A percentile compares a stretch with the other conserved stretches of the same genome.
These are phyloP conservation scores for Spea hammondii DNA, from an alignment of 2,797 vertebrate genomes.

Conservation along the genomic window DNA sequence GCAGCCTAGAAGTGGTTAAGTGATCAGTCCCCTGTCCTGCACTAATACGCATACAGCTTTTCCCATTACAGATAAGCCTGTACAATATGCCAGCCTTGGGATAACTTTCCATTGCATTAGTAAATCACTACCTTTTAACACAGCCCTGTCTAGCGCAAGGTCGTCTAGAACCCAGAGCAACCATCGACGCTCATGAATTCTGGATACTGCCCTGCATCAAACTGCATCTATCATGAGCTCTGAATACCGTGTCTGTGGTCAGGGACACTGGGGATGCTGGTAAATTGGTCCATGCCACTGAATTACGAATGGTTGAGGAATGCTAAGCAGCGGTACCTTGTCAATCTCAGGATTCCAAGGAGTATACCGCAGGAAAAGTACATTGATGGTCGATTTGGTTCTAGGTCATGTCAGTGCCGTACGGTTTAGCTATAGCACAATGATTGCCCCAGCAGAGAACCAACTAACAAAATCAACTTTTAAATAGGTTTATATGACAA, in stretches of 20 bases:
- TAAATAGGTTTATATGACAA: too few species aligned
- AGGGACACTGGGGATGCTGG: constrained; percentile 14
- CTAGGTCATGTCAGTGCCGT: not conserved
- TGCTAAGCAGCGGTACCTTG: not conserved
- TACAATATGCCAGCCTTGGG: constrained; percentile 32
- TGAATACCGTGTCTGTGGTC: constrained; percentile 22
- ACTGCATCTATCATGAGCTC: constrained; percentile 41
- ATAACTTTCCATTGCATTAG: constrained; percentile 24
- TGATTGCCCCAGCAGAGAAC: too few species aligned
- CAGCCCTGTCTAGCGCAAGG: constrained; percentile 42
- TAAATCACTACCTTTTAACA: constrained; percentile 45
- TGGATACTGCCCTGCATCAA: constrained; percentile 46
- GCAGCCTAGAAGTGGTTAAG: too few species aligned
- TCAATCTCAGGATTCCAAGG: constrained; percentile 5
- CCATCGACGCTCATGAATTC: constrained; percentile 43
- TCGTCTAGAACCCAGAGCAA: constrained; percentile 39
- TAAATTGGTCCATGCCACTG: constrained; percentile 27
- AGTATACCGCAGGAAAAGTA: not conserved
- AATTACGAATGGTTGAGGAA: constrained; percentile 15
- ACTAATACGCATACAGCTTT: constrained; percentile 5
- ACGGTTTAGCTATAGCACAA: too few species aligned
- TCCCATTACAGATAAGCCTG: constrained; percentile 33
- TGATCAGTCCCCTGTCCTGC: too few species aligned
- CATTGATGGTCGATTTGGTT: not conserved
- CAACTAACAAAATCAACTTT: too few species aligned